These are phyloP conservation scores for Nematolebias whitei DNA, from an alignment of 2,113 vertebrate genomes.

Conservation along the genomic window DNA sequence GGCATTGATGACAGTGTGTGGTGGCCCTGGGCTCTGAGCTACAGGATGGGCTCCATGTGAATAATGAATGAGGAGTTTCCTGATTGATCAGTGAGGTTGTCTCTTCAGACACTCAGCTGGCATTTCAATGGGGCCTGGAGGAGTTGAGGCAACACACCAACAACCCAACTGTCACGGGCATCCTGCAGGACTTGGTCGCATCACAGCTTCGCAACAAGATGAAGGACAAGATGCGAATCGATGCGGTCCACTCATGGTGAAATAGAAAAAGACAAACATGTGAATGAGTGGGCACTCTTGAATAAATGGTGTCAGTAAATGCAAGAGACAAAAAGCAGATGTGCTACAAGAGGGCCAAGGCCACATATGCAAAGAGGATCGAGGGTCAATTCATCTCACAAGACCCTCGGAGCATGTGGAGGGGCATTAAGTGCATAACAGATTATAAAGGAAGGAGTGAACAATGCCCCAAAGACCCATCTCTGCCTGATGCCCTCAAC, in stretches of 20 bases:
- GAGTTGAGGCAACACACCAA: constrained; percentile 24
- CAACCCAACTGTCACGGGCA: constrained; percentile 7
- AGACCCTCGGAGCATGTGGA: too few species aligned
- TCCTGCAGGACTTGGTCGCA: constrained; percentile 6
- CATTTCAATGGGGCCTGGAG: constrained; percentile 67
- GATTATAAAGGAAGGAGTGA: too few species aligned
- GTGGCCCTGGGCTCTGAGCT: constrained; percentile 73
- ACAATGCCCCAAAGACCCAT: too few species aligned
- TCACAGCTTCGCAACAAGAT: constrained; percentile 22
- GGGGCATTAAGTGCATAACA: too few species aligned
- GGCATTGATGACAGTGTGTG: constrained; percentile 72
- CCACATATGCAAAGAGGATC: too few species aligned
- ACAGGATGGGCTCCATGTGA: constrained; percentile 72
- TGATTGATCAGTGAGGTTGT: constrained; percentile 74
- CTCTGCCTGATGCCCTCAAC: too few species aligned
- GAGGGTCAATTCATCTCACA: too few species aligned
- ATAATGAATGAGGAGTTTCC: constrained; percentile 79
- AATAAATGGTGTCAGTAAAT: constrained; percentile 23
- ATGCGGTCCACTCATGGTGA: constrained; percentile 8
- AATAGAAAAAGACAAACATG: background rate
- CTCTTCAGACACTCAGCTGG: constrained; percentile 67
- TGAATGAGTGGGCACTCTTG: constrained; percentile 14
- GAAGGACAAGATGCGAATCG: constrained; percentile 22
- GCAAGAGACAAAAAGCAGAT: constrained; percentile 2
- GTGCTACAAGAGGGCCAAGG: background rate